Evolutionary conservation across 2,113 vertebrate species (phyloP).

Genomic region (Aleadryas rufinucha): DNA sequence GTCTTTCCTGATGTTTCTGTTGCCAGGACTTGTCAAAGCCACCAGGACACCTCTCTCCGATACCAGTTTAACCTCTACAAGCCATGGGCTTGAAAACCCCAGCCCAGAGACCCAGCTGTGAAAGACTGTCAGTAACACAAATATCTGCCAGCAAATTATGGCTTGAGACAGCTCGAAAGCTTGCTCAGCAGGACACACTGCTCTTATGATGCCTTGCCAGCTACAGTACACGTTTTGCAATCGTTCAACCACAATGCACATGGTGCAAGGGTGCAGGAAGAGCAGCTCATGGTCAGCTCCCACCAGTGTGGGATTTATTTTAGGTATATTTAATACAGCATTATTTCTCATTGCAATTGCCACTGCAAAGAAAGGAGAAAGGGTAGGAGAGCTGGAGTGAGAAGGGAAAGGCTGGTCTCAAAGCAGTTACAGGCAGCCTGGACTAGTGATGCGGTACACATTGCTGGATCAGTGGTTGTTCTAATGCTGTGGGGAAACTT

Average conservation of each 20-base stretch:
- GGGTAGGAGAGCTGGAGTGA: neutral
- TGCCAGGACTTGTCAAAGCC: neutral
- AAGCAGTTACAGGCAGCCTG: slow-evolving; percentile 11
- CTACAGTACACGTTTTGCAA: neutral
- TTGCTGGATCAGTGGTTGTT: slow-evolving; percentile 24
- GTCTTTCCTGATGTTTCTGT: neutral
- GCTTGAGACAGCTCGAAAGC: neutral
- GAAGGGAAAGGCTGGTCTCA: neutral
- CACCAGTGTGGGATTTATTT: neutral
- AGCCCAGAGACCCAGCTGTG: slow-evolving; percentile 44
- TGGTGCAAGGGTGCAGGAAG: neutral
- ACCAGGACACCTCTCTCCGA: neutral
- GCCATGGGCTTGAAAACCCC: neutral
- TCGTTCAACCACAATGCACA: neutral
- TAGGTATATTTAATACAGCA: neutral
- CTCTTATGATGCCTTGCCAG: slow-evolving; percentile 21
- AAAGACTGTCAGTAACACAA: slow-evolving; percentile 32
- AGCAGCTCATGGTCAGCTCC: neutral
- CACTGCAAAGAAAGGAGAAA: neutral
- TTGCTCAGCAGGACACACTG: slow-evolving; percentile 16
- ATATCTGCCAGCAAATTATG: slow-evolving; percentile 51
- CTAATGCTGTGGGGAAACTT: slow-evolving; percentile 47
- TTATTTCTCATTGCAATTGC: neutral
- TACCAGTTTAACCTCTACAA: neutral
- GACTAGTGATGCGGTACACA: neutral